Evolutionary conservation across 2,797 vertebrate genomes (phyloP).

Genomic region (Bucorvus abyssinicus): DNA sequence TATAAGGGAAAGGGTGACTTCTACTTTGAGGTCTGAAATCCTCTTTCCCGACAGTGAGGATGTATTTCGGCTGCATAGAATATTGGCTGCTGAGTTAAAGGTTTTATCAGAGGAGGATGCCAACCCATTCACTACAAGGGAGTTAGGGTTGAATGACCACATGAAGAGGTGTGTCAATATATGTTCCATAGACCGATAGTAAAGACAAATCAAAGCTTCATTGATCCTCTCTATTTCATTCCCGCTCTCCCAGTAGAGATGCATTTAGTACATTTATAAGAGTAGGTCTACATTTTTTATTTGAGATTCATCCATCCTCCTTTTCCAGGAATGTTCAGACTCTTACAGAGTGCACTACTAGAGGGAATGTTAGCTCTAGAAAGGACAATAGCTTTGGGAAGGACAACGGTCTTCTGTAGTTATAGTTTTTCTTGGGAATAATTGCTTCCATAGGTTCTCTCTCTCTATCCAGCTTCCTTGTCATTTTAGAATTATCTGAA

Average conservation of each 20-base stretch:
- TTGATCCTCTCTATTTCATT: background rate
- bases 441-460: background rate
- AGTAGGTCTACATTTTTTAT: background rate
- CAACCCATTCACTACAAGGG: background rate
- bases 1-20: background rate
- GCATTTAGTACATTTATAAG: background rate
- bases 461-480: background rate
- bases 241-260: background rate
- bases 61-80: background rate
- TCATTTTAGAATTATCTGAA: background rate
- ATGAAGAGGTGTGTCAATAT: accelerated
- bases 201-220: background rate
- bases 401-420: background rate
- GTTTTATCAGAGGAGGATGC: background rate
- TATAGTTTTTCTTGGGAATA: background rate
- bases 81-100: background rate
- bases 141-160: background rate
- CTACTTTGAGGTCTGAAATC: background rate
- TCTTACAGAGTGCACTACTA: background rate
- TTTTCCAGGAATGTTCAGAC: background rate
- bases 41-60: background rate
- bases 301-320: background rate
- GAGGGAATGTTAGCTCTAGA: background rate
- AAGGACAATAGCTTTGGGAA: background rate
- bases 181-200: background rate